phyloP scores from a whole-genome alignment of 1,140 invertebrate species.

The Melanaphis sacchari region DNA sequence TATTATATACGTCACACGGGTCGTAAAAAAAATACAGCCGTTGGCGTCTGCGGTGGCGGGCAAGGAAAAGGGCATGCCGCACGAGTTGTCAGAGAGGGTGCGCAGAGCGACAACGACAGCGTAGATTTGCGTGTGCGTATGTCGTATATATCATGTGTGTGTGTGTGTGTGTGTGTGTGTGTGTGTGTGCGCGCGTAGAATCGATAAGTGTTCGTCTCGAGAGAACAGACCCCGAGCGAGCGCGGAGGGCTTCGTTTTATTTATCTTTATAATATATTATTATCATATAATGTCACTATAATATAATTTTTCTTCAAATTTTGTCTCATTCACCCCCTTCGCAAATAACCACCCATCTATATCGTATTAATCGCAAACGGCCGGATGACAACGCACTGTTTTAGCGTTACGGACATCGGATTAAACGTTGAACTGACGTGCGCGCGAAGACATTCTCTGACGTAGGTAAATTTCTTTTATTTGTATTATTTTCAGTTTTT shows the following conservation, averaged over 20 bases:
- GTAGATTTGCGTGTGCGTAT: constrained; percentile 1
- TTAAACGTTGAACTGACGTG: not conserved
- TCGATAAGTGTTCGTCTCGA: constrained; percentile 8
- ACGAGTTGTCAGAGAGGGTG: not conserved
- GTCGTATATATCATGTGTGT: not conserved
- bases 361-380: not conserved
- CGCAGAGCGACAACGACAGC: not conserved
- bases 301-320: not conserved
- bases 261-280: not conserved
- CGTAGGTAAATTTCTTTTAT: not conserved
- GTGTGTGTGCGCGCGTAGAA: not conserved
- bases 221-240: not conserved
- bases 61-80: not conserved
- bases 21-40: not conserved
- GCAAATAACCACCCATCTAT: not conserved
- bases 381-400: not conserved
- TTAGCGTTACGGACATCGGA: not conserved
- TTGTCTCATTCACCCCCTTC: not conserved
- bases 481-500: not conserved
- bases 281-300: not conserved
- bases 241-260: not conserved
- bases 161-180: not conserved
- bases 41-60: not conserved
- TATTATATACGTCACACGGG: not conserved
- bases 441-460: not conserved